Percentiles rank a stretch among this genome's conserved stretches.
These are phyloP conservation scores for Bembecia ichneumoniformis DNA, from an alignment of 2,888 invertebrate species.

Conservation along the genomic window DNA sequence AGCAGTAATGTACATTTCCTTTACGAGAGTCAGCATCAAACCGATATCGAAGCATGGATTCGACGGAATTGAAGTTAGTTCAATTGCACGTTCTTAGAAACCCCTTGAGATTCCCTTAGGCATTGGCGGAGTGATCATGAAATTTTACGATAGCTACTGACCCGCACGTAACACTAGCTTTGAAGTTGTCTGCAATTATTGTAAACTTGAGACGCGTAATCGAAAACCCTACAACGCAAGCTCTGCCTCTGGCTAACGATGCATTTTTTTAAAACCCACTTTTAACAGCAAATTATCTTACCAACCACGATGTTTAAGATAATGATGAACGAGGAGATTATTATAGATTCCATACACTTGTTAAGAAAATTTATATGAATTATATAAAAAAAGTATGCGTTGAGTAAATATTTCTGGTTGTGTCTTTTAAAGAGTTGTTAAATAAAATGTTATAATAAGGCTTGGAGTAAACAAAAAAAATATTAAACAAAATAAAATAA, in stretches of 20 bases:
- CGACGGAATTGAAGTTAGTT: constrained; percentile 17
- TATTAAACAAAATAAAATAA: no score
- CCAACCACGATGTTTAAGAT: constrained; percentile 28
- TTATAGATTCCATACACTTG: constrained; percentile 1
- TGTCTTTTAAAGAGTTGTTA: no score
- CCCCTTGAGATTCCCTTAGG: constrained; percentile 30
- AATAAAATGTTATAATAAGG: no score
- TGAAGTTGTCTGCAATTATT: constrained; percentile 48
- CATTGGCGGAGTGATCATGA: constrained; percentile 40
- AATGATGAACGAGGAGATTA: constrained; percentile 19
- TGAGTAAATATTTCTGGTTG: no score
- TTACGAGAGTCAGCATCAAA: constrained; percentile 24
- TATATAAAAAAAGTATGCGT: no score
- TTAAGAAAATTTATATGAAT: not conserved
- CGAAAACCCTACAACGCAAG: constrained; percentile 20
- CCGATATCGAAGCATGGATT: constrained; percentile 15
- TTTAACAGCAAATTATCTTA: constrained; percentile 37
- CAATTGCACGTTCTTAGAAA: constrained; percentile 19
- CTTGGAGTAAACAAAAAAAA: no score
- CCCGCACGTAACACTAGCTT: constrained; percentile 42
- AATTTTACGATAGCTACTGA: constrained; percentile 55
- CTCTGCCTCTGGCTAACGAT: constrained; percentile 29
- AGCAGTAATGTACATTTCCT: constrained; percentile 24
- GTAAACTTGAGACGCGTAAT: constrained; percentile 43
- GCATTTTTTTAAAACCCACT: constrained; percentile 33